Base-by-base conservation (phyloP, 2,888 invertebrate genomes). In the Drepanosiphum platanoidis region DNA sequence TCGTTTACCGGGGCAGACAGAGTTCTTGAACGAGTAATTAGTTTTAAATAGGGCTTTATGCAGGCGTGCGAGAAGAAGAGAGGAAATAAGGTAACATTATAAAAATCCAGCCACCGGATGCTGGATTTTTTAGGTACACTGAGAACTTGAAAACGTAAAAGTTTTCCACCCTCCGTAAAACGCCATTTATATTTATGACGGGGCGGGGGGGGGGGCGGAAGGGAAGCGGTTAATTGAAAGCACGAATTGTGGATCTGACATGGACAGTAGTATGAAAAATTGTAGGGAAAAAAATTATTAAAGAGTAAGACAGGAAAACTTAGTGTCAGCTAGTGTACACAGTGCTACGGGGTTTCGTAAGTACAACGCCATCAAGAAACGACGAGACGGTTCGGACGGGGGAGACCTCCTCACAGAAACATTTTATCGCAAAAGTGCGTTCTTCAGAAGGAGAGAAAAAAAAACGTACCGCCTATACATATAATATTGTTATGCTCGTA, bases 41-140 rank as follows among this genome's bases (percentile, higher is more conserved):
- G 83, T 83, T 83, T 83, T 75, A 66, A 83, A 83, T 83, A 83
- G 75, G n/a, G 66, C 64, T 75, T 52, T 75, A 22, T 27, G 34
- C 30, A 30, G 58, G 52, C 30, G 36, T 58, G 58, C 52, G 74
- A 75, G 75, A 36, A 36, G 22, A 42, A 74, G 64, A 70, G 39
- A 72, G 72, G 64, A 82, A 72, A 82, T 82, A 74, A 82, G 46
- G 61, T 72, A 81, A 72, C 39, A 64, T 32, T 83, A 72, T 52
- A 52, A 64, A 42, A 82, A 58, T 39, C n/a, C 61, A 42, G 27
- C 72, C 71, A 61, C 36, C 70, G 71, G 71, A 61, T 61, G 52
- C 71, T 30, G 32, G 70, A 9, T 68, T 52, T 80, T 80, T 52
- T 79, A 34, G 34, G 22, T 61, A 39, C 64, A 42, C 64, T 0